phyloP scores from a whole-genome alignment of 2,888 invertebrate species.

The Sinhomidia bicolor region DNA sequence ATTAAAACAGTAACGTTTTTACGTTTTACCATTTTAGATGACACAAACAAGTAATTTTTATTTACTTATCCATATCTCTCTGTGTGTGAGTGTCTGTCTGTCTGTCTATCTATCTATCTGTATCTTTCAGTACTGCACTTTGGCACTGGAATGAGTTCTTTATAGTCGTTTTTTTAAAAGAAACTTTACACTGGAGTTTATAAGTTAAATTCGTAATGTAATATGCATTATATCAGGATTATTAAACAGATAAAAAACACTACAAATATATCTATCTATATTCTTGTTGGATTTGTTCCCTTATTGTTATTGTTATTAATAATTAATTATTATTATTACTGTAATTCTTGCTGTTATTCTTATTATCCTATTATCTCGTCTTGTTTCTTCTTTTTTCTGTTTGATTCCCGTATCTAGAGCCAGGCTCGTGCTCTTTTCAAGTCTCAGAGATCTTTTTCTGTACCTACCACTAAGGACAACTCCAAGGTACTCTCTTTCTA shows the following conservation, averaged over 20 bases:
- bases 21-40: no score
- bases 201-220: not conserved
- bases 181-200: no score
- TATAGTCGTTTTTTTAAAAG: no score
- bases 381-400: conserved; percentile 77
- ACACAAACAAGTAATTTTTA: no score
- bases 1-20: no score
- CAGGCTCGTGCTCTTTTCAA: conserved; percentile 91
- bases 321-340: conserved; percentile 15
- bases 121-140: no score
- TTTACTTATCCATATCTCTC: no score
- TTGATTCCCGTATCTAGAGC: conserved; percentile 80
- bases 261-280: no score
- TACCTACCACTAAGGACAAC: conserved; percentile 91
- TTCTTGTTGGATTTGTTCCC: not conserved
- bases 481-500: conserved; percentile 78
- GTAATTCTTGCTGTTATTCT: conserved; percentile 6
- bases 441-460: conserved; percentile 95
- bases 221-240: no score
- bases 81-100: not conserved
- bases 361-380: conserved; percentile 73
- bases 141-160: not conserved
- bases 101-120: not conserved
- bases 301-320: not conserved
- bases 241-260: no score